phyloP scores from a whole-genome alignment of 2,113 vertebrate genomes.

The Indicator indicator region DNA sequence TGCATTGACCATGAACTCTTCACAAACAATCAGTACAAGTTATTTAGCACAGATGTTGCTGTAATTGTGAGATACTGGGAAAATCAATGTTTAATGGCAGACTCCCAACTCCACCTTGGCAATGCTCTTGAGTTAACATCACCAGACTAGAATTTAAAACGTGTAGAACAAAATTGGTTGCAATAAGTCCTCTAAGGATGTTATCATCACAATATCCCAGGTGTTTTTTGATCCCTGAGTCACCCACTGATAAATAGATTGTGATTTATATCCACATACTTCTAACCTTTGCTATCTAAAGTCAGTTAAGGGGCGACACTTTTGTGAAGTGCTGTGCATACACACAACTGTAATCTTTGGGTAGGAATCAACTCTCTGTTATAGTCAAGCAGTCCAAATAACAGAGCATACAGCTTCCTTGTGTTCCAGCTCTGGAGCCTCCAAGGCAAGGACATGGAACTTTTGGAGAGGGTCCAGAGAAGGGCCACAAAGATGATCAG shows the following conservation, averaged over 20 bases:
- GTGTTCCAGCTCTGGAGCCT: too few species aligned
- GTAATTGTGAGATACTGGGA: constrained; percentile 70
- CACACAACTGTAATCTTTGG: neutral
- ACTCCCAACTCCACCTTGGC: constrained; percentile 41
- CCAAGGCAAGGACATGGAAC: too few species aligned
- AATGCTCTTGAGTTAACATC: constrained; percentile 48
- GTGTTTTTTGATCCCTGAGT: neutral
- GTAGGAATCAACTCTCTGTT: neutral
- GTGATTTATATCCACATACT: neutral
- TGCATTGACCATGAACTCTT: constrained; percentile 30
- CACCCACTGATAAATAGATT: neutral
- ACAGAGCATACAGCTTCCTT: neutral
- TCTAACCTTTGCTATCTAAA: neutral
- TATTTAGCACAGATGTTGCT: constrained; percentile 73
- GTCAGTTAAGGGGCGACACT: neutral
- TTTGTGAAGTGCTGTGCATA: neutral
- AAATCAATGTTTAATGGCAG: constrained; percentile 69
- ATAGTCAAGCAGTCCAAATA: rapidly evolving
- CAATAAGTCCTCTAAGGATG: constrained; percentile 29
- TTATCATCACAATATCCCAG: neutral
- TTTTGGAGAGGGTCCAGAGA: too few species aligned
- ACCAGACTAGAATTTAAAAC: constrained; percentile 64
- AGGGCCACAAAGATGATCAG: too few species aligned
- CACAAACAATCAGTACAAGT: constrained; percentile 35
- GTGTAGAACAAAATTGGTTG: constrained; percentile 41